A percentile compares a stretch with the other conserved stretches of the same genome.
Conservation (phyloP, 2,797 vertebrate genomes). For the Acipenser oxyrinchus region DNA sequence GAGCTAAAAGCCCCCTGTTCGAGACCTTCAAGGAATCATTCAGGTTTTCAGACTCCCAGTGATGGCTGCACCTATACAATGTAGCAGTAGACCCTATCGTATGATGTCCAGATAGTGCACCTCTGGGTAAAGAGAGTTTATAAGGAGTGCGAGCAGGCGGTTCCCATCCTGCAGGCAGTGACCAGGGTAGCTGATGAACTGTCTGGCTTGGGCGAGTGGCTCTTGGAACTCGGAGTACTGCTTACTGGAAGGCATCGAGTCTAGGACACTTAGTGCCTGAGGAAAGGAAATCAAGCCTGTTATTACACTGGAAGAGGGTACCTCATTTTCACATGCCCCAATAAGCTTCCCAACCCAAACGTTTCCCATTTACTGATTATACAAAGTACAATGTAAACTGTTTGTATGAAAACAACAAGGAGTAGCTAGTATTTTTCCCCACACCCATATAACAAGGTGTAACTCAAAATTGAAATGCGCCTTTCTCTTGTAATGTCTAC, state of each 20-base stretch:
- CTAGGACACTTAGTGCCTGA: constrained; percentile 72
- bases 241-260: constrained; percentile 75
- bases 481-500: no score
- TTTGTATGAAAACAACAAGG: no score
- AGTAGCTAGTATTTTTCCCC: no score
- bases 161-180: constrained; percentile 81
- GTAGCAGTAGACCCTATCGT: constrained; percentile 44
- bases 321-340: no score
- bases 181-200: constrained; percentile 81
- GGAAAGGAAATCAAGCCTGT: constrained; percentile 19
- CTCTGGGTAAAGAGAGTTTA: constrained; percentile 83
- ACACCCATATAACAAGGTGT: no score
- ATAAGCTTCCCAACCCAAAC: background rate
- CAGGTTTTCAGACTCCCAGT: background rate
- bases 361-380: background rate
- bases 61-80: background rate
- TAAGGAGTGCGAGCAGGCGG: constrained; percentile 74
- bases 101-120: constrained; percentile 86
- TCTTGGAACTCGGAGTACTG: constrained; percentile 81
- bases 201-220: constrained; percentile 66
- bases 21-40: background rate
- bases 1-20: background rate
- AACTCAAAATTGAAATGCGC: no score
- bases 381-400: background rate
- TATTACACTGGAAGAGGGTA: no score